Evolutionary conservation across 2,888 invertebrate genomes (phyloP), one percentile per base, ranked within the genome.

Genomic region (Ecliptopera silaceata): DNA sequence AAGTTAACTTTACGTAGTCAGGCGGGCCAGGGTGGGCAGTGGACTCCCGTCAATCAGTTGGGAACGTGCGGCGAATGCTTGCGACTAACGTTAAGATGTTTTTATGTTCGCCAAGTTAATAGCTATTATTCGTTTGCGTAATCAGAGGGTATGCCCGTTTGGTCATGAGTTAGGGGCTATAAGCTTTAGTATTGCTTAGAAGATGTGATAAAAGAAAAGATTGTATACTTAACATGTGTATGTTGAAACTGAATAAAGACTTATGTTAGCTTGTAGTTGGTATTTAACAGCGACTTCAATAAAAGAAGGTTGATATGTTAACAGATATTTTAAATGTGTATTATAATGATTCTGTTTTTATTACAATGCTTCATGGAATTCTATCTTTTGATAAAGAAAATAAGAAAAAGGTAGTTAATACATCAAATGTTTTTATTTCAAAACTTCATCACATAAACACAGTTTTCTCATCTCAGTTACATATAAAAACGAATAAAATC

Each of bases 41-140:
- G 39, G 85, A 86, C 89, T 87, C 88, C 80, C 89, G 90, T 91
- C 90, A 91, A 91, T 91, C 90, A 91, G 89, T 86, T 86, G 79
- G 79, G 69, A 81, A 91, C 91, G 91, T 92, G 92, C 83, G 82
- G 77, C 71, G 91, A 86, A 91, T 91, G 75, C 71, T n/a, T 22
- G 26, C 67, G 72, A 70, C 65, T 77, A 39, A 77, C 75, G 77
- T 71, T 71, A 82, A 80, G 80, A 71, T 71, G 70, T 81, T 79
- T 86, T 85, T 86, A 85, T 81, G 79, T 79, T 75, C 62, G 69
- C 54, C 59, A 58, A 68, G 64, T 76, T 79, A 76, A 74, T 77
- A 72, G 55, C 76, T 80, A 81, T 82, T 84, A 84, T 84, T 80
- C 71, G 71, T 62, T 65, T 64, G 66, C 62, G 77, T 80, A 74